Evolutionary conservation across 2,113 vertebrate genomes (phyloP), one percentile per base, ranked within the genome.

Genomic region (Brachyhypopomus occidentalis): DNA sequence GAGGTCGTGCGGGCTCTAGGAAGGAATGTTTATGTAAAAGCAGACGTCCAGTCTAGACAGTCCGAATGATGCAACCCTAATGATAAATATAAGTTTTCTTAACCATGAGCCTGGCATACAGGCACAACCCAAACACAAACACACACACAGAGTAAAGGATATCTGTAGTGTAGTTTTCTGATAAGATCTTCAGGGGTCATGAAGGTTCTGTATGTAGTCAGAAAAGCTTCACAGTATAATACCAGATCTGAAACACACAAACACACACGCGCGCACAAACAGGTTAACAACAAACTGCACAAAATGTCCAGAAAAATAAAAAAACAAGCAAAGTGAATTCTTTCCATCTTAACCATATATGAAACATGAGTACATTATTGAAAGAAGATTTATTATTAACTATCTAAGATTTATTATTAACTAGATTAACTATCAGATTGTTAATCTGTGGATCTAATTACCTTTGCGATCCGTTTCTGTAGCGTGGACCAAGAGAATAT

Each of bases 401-500:
- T 30, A 30, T n/a, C n/a, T n/a, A 3, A 1, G 30, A 30, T 30
- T 30, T 30, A 30, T 30, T 30, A 30, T 30, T 30, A 30, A 30
- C 30, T 30, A 30, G 30, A 30, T 30, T 2, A 30, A 1, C 30
- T 30, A 30, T 30, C 30, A 30, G 45, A 74, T 34, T 66, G 30
- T 36, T 23, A 5, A 36, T 38, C 8, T 27, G 81, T 41, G 25
- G 12, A 48, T 45, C 55, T 41, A 48, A 12, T 81, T 92, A 99
- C 98, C 98, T 96, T 98, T 99, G 85, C 96, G 94, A 88, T 99
- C 98, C 0, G 97, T 99, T 90, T 99, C 96, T 0, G 98, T 99
- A 9, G 98, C 98, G 0, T 99, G 98, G 82, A 99, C 98, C 86
- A 99, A 78, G 5, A 99, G 89, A 81, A 99, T 98, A 70, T 99